Evolutionary conservation across 2,888 invertebrate genomes (phyloP), one percentile per base, ranked within the genome.

Genomic region (Cantharis rustica): DNA sequence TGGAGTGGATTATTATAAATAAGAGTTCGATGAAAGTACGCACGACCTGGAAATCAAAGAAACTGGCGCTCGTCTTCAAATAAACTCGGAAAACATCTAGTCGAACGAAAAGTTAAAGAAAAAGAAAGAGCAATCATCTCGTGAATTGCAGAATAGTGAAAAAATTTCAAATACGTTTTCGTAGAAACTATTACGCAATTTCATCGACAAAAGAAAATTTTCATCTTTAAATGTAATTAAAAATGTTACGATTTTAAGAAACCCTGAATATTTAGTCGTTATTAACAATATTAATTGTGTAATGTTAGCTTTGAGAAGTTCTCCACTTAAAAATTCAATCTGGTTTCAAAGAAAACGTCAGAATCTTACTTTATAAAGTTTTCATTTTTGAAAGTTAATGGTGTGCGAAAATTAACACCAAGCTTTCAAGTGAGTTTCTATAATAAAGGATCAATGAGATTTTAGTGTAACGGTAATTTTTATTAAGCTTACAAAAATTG

Each of bases 31-130:
- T 68, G 74, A 69, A 69, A 74, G 31, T 69, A 74, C 74, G 74
- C 74, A 74, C 69, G 74, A 74, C 47, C 69, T 74, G 74, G 63
- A 70, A 74, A 74, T 74, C 74, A 74, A 70, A 66, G 64, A 66
- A 69, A 69, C 69, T 68, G 68, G 73, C 73, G 68, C 73, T 73
- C 73, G 63, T 27, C 64, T 68, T 26, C 73, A 73, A 73, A 73
- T 70, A 74, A 74, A 70, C 70, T 69, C 63, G 27, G 69, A 68
- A 70, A 73, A 70, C 74, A 69, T 70, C 27, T 63, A 73, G 63
- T 70, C 74, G 31, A 61, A 68, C 31, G 69, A 74, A 63, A 74
- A 69, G 69, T 26, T 70, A 26, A 69, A 62, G 69, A 70, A 73
- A 69, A 74, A 69, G 20, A 63, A 62, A 20, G 69, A 20, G 69